Base-by-base conservation (phyloP, 1,140 invertebrate genomes). In the Cepaea nemoralis region DNA sequence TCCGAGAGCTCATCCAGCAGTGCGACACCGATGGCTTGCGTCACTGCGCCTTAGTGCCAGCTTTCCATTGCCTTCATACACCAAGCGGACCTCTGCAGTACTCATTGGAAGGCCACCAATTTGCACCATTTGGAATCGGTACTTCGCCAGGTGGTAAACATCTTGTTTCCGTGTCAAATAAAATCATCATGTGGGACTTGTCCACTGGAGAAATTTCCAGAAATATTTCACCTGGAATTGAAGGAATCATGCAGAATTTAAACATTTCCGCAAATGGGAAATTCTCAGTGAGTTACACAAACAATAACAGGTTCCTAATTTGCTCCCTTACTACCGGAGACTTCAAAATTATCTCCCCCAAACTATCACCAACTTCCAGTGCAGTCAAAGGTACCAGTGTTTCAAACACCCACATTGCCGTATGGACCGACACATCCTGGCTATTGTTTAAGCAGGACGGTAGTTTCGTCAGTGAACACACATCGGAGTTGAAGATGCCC, bases 11-110 rank as follows among this genome's bases (percentile, higher is more conserved):
- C 33, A 93, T 99, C 16, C 93, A 95, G 63, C 96, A 98, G 86
- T 99, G 98, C 89, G 97, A 99, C 89, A 87, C 86, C 35, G 89
- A 91, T 87, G 97, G 97, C 0, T 94, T 96, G 33, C 94, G 95
- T 73, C 94, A 98, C 88, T 98, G 97, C 88, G 95, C 97, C n/a
- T 92, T 99, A 14, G 93, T 99, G 73, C 98, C 98, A 0, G 93
- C 96, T 0, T 97, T 98, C 91, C 97, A 99, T 91, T 99, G 97
- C 88, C 92, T 99, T 75, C 98, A 99, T 88, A 99, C 98, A 0
- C 98, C 98, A 33, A 98, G 98, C 74, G 98, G 98, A 48, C 98
- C 98, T 0, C 92, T 99, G 0, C 98, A 99, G 94, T 99, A 98
- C 89, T 99, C 97, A 0, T 90, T 99, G 55, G 98, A 99, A 93